Evolutionary conservation across 2,113 vertebrate genomes (phyloP).

Genomic region (Etia nguti): DNA sequence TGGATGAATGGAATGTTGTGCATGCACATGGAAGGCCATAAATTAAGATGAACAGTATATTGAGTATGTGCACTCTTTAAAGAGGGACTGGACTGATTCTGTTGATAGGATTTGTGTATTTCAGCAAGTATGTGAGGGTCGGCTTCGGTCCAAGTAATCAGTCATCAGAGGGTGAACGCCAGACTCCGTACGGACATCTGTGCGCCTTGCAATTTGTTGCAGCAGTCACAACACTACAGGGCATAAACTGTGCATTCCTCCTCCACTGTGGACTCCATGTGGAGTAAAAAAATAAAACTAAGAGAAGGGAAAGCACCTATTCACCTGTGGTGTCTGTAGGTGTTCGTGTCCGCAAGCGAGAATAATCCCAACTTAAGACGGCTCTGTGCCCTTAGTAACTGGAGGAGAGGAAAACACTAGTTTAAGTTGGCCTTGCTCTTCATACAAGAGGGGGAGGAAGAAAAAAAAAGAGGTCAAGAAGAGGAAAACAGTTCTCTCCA

Average conservation of each 20-base stretch:
- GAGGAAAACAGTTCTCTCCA: not conserved
- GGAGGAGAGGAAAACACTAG: not conserved
- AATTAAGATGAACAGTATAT: not conserved
- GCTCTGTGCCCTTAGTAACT: not conserved
- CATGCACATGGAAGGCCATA: not conserved
- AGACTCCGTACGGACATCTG: not conserved
- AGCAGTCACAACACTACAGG: not conserved
- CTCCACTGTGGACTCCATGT: not conserved
- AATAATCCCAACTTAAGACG: not conserved
- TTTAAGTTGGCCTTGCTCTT: not conserved
- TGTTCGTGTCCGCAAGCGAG: not conserved
- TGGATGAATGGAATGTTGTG: not conserved
- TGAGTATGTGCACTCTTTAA: not conserved
- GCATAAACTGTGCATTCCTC: not conserved
- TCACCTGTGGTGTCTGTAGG: not conserved
- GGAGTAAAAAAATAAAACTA: not conserved
- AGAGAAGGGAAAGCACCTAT: not conserved
- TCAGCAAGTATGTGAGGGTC: not conserved
- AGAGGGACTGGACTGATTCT: not conserved
- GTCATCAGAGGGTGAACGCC: not conserved
- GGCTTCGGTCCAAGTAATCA: not conserved
- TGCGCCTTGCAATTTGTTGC: not conserved
- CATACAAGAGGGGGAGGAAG: not conserved
- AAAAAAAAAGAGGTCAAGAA: not conserved
- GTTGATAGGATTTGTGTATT: not conserved